Evolutionary conservation across 2,888 invertebrate species (phyloP).

Genomic region (Harmothoe impar): DNA sequence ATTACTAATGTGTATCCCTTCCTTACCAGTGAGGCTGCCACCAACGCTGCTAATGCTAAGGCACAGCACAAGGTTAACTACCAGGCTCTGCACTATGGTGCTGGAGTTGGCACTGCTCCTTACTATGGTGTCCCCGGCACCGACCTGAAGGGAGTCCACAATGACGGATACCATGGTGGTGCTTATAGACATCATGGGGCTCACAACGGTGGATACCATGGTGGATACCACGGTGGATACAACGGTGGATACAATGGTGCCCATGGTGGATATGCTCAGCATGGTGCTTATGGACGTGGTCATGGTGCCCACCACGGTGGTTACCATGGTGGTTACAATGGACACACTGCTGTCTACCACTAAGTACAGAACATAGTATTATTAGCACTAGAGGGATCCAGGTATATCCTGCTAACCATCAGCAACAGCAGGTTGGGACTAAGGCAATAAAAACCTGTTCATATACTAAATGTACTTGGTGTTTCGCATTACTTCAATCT

Average conservation of each 20-base stretch:
- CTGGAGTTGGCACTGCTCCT: conserved; percentile 54
- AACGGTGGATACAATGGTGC: conserved; percentile 5
- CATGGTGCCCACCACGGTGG: conserved; percentile 22
- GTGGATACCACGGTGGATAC: not conserved
- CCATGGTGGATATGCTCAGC: not conserved
- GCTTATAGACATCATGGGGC: not conserved
- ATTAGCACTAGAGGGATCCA: not conserved
- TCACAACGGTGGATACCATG: not conserved
- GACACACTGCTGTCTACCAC: no score
- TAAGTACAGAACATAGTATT: no score
- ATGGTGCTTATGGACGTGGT: not conserved
- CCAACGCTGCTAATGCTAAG: not conserved
- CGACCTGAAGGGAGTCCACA: conserved; percentile 14
- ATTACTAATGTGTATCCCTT: no score
- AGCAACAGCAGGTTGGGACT: no score
- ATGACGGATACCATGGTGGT: not conserved
- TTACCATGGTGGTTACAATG: not conserved
- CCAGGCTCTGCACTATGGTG: conserved; percentile 11
- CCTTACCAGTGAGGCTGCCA: not conserved
- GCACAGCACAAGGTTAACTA: not conserved
- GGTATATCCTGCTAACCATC: no score
- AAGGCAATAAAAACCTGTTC: no score
- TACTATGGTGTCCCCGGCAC: conserved; percentile 50
- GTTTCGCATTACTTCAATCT: no score
- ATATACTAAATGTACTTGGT: no score